phyloP scores from a whole-genome alignment of 2,113 vertebrate species.

The Pangasianodon gigas region DNA sequence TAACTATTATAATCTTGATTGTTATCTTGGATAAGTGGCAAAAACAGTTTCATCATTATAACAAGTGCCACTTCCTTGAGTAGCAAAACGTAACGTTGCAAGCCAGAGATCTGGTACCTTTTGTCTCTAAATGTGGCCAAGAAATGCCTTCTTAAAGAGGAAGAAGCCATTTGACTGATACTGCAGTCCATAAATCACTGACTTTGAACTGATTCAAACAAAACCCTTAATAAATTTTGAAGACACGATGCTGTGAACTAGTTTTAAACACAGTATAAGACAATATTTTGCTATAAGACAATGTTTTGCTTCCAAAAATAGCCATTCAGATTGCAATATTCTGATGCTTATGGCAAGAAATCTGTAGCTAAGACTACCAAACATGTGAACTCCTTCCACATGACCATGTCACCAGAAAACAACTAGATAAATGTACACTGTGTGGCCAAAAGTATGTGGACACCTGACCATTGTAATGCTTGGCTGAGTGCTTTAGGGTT shows the following conservation, averaged over 20 bases:
- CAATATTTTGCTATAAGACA: neutral
- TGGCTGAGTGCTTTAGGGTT: too few relatives aligned
- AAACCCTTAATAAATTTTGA: too few relatives aligned
- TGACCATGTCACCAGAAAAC: neutral
- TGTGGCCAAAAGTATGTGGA: neutral
- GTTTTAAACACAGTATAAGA: neutral
- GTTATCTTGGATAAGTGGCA: neutral
- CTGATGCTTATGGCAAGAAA: neutral
- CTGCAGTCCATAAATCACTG: neutral
- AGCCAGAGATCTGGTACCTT: neutral
- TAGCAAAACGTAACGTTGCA: neutral
- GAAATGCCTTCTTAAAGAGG: neutral
- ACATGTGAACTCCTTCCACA: neutral
- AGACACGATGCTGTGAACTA: neutral
- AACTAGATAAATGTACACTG: neutral
- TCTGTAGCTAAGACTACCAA: neutral
- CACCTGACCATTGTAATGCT: neutral
- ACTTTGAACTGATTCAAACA: neutral
- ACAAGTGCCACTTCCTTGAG: neutral
- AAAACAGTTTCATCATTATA: neutral
- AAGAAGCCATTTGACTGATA: neutral
- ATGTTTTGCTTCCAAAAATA: neutral
- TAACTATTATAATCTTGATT: neutral
- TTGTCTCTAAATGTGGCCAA: neutral
- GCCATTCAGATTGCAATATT: neutral